Conservation (phyloP, 1,140 invertebrate species). For the Drosophila repletoides region DNA sequence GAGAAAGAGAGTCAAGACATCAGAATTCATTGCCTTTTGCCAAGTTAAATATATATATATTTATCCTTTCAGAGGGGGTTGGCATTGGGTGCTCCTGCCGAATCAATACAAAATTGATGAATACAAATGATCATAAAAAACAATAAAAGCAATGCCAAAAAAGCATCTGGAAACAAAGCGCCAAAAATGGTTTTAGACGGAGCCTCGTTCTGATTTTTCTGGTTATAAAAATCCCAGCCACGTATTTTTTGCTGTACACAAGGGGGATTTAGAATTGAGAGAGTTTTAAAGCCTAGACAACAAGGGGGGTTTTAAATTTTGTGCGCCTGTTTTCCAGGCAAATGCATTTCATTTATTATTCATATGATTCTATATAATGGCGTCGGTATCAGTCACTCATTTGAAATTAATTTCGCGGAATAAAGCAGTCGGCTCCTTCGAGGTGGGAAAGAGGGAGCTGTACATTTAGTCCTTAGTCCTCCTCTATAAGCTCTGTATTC, state of each 20-base stretch:
- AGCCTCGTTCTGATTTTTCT: conserved; percentile 66
- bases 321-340: conserved; percentile 37
- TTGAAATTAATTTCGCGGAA: conserved; percentile 79
- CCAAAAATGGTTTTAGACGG: conserved; percentile 23
- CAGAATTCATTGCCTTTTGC: conserved; percentile 72
- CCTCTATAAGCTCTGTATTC: too few species aligned
- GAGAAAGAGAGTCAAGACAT: conserved; percentile 65
- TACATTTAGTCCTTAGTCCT: too few species aligned
- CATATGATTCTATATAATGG: conserved; percentile 32
- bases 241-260: conserved; percentile 48
- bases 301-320: conserved; percentile 1
- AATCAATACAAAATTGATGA: conserved; percentile 81
- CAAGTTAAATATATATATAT: conserved; percentile 39
- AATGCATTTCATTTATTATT: conserved; percentile 66
- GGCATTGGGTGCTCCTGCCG: conserved; percentile 28
- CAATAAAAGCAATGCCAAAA: conserved; percentile 79
- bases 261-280: conserved; percentile 17
- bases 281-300: conserved; percentile 15
- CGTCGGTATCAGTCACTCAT: conserved; percentile 63
- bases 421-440: conserved; percentile 4
- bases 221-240: conserved; percentile 77
- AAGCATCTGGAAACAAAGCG: conserved; percentile 47
- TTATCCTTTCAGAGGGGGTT: conserved; percentile 62
- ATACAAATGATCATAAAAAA: conserved; percentile 82
- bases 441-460: not conserved